Evolutionary conservation across 1,140 invertebrate species (phyloP).

Genomic region (Harpegnathos saltator): DNA sequence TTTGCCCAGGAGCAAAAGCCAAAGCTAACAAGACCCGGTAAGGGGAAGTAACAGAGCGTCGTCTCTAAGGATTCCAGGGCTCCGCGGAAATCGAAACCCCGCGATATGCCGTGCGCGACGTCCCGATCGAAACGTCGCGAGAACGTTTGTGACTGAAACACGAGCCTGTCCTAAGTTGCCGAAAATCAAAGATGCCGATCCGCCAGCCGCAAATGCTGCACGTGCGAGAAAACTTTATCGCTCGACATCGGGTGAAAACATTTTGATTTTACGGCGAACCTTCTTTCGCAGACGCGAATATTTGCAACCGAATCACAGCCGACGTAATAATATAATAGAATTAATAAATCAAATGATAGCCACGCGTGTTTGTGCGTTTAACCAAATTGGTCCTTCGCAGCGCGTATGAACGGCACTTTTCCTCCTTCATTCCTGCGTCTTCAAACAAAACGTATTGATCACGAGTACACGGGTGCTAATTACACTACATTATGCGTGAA

Average conservation of each 20-base stretch:
- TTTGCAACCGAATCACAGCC: neutral
- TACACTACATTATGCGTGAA: neutral
- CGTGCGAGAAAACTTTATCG: neutral
- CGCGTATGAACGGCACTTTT: neutral
- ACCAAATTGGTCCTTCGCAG: neutral
- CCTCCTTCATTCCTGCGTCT: no score
- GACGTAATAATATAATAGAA: neutral
- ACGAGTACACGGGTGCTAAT: no score
- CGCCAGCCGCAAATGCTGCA: neutral
- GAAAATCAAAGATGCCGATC: neutral
- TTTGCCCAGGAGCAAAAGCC: conserved; percentile 42
- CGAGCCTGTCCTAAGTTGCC: neutral
- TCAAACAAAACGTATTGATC: no score
- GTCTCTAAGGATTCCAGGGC: conserved; percentile 63
- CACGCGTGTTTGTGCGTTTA: neutral
- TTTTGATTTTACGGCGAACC: neutral
- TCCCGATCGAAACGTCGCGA: neutral
- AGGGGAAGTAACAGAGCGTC: conserved; percentile 47
- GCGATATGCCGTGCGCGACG: conserved; percentile 33
- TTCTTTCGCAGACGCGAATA: neutral
- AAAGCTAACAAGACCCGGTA: conserved; percentile 68
- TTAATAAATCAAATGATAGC: neutral
- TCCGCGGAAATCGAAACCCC: conserved; percentile 67
- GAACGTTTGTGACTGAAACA: neutral
- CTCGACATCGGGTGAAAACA: neutral